Conservation (phyloP, 1,140 invertebrate genomes). For the Mactra quadrangularis region DNA sequence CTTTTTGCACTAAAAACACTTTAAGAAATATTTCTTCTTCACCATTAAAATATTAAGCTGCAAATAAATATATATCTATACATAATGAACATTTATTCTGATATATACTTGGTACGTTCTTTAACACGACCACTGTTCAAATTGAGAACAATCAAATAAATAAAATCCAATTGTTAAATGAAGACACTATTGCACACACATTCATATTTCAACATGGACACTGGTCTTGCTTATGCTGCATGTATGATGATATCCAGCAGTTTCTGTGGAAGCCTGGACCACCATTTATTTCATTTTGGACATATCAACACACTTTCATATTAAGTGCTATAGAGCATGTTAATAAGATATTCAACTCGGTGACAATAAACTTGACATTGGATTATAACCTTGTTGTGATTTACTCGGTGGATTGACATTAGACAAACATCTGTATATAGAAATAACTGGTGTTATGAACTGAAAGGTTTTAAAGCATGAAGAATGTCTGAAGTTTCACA, state of each 20-base stretch:
- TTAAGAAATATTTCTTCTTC: background rate
- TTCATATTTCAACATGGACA: too few species aligned
- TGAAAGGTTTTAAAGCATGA: slow-evolving; percentile 7
- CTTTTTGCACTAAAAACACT: background rate
- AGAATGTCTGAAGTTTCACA: slow-evolving; percentile 5
- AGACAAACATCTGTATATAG: background rate
- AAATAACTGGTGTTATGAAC: background rate
- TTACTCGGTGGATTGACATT: slow-evolving; percentile 10
- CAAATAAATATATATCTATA: slow-evolving; percentile 4
- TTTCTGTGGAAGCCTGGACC: too few species aligned
- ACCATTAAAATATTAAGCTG: background rate
- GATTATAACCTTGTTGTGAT: background rate
- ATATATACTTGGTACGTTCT: too few species aligned
- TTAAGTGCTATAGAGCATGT: background rate
- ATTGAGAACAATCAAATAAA: too few species aligned
- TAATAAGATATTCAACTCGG: background rate
- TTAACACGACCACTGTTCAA: too few species aligned
- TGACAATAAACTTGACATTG: background rate
- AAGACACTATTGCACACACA: too few species aligned
- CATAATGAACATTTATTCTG: background rate
- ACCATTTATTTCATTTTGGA: too few species aligned
- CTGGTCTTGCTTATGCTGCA: too few species aligned
- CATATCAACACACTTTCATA: background rate
- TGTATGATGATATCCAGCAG: too few species aligned
- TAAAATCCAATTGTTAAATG: too few species aligned